Evolutionary conservation across 1,140 invertebrate species (phyloP).

Genomic region (Sinella curviseta): DNA sequence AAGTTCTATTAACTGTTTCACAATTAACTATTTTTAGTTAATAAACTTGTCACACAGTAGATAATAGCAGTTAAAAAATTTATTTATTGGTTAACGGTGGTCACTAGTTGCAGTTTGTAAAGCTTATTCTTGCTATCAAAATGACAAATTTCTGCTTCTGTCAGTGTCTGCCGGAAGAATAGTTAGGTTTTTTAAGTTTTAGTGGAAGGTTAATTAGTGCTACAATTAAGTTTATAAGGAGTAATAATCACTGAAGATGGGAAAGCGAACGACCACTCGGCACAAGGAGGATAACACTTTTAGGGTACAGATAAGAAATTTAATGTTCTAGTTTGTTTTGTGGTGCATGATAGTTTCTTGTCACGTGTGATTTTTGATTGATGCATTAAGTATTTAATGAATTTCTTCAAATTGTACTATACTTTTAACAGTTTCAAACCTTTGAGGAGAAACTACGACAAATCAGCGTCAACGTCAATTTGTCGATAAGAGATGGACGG

Average conservation of each 20-base stretch:
- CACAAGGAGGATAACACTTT: slow-evolving; percentile 40
- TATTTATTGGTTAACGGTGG: too few relatives aligned
- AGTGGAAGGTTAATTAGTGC: neutral
- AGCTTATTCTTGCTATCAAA: too few relatives aligned
- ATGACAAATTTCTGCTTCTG: too few relatives aligned
- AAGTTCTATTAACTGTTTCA: too few relatives aligned
- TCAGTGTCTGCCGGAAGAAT: too few relatives aligned
- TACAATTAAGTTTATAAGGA: neutral
- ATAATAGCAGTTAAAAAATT: neutral
- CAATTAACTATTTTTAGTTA: neutral
- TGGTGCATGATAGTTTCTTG: neutral
- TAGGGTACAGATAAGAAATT: slow-evolving; percentile 3
- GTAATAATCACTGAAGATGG: slow-evolving; percentile 9
- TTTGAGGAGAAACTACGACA: slow-evolving; percentile 38
- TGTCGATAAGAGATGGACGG: slow-evolving; percentile 29
- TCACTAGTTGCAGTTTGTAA: too few relatives aligned
- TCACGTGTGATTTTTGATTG: neutral
- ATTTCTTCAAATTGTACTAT: neutral
- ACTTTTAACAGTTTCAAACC: slow-evolving; percentile 31
- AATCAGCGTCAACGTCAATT: slow-evolving; percentile 28
- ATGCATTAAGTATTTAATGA: neutral
- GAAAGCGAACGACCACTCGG: slow-evolving; percentile 33
- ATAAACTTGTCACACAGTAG: neutral
- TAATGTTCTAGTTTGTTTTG: neutral
- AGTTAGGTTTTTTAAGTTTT: neutral